Evolutionary conservation across 2,888 invertebrate species (phyloP), one percentile per base, ranked within the genome.

Genomic region (Diarsia mendica): DNA sequence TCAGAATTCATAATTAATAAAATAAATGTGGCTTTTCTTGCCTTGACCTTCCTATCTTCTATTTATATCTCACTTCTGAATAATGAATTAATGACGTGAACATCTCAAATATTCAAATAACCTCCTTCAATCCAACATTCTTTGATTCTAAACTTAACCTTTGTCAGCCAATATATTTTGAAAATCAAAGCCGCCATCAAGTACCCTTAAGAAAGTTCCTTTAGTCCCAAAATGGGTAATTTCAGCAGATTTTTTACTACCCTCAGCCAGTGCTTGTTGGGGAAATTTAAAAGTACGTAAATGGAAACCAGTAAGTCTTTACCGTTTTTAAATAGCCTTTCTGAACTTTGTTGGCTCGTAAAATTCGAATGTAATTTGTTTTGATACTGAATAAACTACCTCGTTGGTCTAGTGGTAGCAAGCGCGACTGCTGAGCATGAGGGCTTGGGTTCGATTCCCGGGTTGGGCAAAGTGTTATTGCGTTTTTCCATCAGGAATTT

Each of bases 231-330:
- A 72, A 78, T 61, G 65, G 53, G 61, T 67, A 65, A 71, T 73
- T 72, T 85, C 65, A 74, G 73, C 85, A 70, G 66, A 80, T 75
- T 80, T 78, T 85, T 82, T 82, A 80, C 73, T 53, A 64, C 75
- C 49, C 71, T 69, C 18, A 82, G 66, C 64, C 76, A 67, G 72
- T 69, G 2, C 58, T 79, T 68, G 80, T 80, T 63, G 67, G 60
- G 67, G 55, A 82, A 82, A 74, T 82, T 82, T 80, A 80, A 80
- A 84, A 82, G 79, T 75, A 61, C 78, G 71, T 82, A 86, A 86
- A 85, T 60, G 72, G 53, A 77, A 82, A 84, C 73, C 72, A 70
- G 60, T 71, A 46, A 71, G 72, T 74, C 78, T 82, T 86, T 82
- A 84, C 60, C 67, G 82, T 82, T 77, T 78, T 82, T 72, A 67